Evolutionary conservation across 1,140 invertebrate species (phyloP), one percentile per base, ranked within the genome.

Genomic region (Adelges cooleyi): DNA sequence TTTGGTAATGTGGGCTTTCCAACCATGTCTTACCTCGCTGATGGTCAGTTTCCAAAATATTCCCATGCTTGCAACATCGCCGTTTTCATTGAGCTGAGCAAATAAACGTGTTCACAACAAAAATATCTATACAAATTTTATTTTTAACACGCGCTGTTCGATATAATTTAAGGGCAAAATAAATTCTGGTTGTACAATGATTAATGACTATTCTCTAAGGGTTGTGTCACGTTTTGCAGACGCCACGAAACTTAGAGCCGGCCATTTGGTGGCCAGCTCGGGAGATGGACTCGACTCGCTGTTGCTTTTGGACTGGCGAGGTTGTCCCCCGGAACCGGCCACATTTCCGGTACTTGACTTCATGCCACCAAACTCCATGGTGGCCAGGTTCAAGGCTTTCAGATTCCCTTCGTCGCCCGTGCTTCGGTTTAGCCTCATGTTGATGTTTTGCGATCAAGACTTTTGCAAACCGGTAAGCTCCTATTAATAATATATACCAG

Each of bases 361-460:
- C 27, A 72, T 27, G 0, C 73, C 74, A 52, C 74, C 74, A n/a
- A 71, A 74, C 40, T 74, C 75, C 1, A 77, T 79, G 2, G 66
- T 74, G 17, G 78, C 80, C 22, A 73, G 74, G 3, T 78, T 81
- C 48, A 72, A 80, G 66, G 85, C 84, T 5, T 87, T 87, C 72
- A 83, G 85, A 22, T 87, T 87, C 72, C 81, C 83, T 0, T 80
- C 80, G 11, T 85, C 84, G 42, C 80, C 81, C 18, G 75, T 85
- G 1, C 82, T 87, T 1, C 75, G 80, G 22, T 86, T 87, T 71
- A 80, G 81, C 49, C 78, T 85, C 10, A 80, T 85, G 70, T 82
- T 87, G 2, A 81, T 81, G 54, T 86, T 85, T 70, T 87, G 85
- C 67, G 74, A 82, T 6, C 73, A 77, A 0, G 73, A 77, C 40